These are phyloP conservation scores for Lycorma delicatula DNA, from an alignment of 1,140 invertebrate species.

Conservation along the genomic window DNA sequence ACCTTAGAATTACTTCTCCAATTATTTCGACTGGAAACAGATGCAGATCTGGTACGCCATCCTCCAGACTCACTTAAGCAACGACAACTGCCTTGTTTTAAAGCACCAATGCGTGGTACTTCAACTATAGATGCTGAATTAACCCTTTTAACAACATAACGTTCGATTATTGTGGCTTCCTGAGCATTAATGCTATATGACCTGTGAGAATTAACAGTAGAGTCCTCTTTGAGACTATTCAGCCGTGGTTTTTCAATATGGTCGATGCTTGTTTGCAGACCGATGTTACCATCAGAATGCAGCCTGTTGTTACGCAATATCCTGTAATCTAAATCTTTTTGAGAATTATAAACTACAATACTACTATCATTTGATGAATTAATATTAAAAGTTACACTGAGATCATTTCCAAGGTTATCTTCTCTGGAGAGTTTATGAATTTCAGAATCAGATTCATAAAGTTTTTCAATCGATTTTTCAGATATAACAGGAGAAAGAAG, in stretches of 20 bases:
- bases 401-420: slow-evolving; percentile 8
- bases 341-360: slow-evolving; percentile 3
- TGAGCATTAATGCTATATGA: neutral
- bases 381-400: slow-evolving; percentile 15
- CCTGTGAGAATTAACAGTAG: neutral
- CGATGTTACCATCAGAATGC: slow-evolving; percentile 13
- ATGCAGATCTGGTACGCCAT: slow-evolving; percentile 25
- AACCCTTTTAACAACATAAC: slow-evolving; percentile 26
- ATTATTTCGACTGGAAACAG: slow-evolving; percentile 20
- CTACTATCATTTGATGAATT: slow-evolving; percentile 8
- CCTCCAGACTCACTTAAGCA: slow-evolving; percentile 15
- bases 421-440: neutral
- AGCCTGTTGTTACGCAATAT: neutral
- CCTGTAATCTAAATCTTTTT: slow-evolving; percentile 1
- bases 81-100: slow-evolving; percentile 19
- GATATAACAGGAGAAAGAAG: neutral
- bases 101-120: slow-evolving; percentile 20
- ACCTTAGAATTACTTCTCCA: slow-evolving; percentile 22
- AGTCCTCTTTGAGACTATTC: neutral
- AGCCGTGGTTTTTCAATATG: neutral
- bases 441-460: neutral
- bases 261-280: neutral
- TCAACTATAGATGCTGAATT: slow-evolving; percentile 26
- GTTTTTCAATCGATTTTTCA: neutral
- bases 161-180: slow-evolving; percentile 13